phyloP scores from a whole-genome alignment of 1,140 invertebrate species.

The Octopus sinensis region DNA sequence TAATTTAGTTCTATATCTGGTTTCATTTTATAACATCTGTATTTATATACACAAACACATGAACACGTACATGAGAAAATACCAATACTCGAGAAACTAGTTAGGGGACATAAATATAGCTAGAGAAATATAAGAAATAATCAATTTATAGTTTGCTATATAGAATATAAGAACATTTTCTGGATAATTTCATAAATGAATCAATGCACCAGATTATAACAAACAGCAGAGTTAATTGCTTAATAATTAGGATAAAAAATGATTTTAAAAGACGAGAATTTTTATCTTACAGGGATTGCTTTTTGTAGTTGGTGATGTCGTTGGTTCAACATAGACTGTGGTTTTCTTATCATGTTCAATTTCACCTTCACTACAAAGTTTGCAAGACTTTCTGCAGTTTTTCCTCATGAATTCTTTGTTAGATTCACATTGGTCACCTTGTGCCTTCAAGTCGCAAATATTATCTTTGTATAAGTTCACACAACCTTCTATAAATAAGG shows the following conservation, averaged over 20 bases:
- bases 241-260: not conserved
- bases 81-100: too few species aligned
- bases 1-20: too few species aligned
- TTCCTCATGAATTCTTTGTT: constrained; percentile 40
- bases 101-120: too few species aligned
- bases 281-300: not conserved
- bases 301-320: not conserved
- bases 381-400: constrained; percentile 41
- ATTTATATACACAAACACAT: too few species aligned
- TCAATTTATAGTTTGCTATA: not conserved
- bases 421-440: constrained; percentile 35
- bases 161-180: not conserved
- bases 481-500: constrained; percentile 26
- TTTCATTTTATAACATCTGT: too few species aligned
- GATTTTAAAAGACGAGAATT: not conserved
- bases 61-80: too few species aligned
- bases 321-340: constrained; percentile 10
- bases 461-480: constrained; percentile 25
- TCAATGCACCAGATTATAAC: not conserved
- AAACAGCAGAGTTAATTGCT: not conserved
- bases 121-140: too few species aligned
- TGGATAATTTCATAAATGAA: constrained; percentile 11
- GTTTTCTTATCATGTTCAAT: constrained; percentile 21
- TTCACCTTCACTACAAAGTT: constrained; percentile 29
- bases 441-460: constrained; percentile 33